Base-by-base conservation (phyloP, 2,113 vertebrate genomes). In the Petrocephalus microphthalmus region DNA sequence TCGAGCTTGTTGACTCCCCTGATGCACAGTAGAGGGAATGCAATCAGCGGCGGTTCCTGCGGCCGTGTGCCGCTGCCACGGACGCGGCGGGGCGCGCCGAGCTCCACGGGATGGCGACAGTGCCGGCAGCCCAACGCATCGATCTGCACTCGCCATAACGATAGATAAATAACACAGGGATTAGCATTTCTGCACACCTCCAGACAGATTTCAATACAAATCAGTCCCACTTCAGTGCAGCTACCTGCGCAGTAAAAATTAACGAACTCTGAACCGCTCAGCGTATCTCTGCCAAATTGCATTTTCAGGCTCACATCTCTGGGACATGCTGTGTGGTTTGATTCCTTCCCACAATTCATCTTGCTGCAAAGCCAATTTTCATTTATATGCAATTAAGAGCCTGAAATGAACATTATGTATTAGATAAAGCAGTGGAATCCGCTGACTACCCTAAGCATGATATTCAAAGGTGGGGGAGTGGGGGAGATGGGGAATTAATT, bases 361-460 rank as follows among this genome's bases (percentile, higher is more conserved):
- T 96, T 96, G 95, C 94, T 94, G 95, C 96, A 96, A 96, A 96
- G 96, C 95, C 96, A 96, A 96, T 97, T 97, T 97, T 97, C 97
- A 97, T 97, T 97, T 97, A 97, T 97, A 97, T 95, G 96, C 96
- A 97, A 97, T 97, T 97, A 97, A 96, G 96, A 95, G 95, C 95
- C 95, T 95, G 96, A 97, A 97, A 97, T 97, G 96, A 97, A 97
- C 96, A 96, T 97, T 97, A 97, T 96, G 96, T 96, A 96, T 97
- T 96, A 97, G 96, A 97, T 97, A 97, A 97, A 97, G 96, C 95
- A 94, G 87, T 94, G 51, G 92, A 96, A 96, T 96, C 95, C 95
- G 94, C 94, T 95, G 95, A 96, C 96, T 96, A 96, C 96, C 96
- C 96, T 96, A 96, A 96, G 96, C 96, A 96, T 92, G 94, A 95